Evolutionary conservation across 2,797 vertebrate species (phyloP).

Genomic region (Tauraco hartlaubi): DNA sequence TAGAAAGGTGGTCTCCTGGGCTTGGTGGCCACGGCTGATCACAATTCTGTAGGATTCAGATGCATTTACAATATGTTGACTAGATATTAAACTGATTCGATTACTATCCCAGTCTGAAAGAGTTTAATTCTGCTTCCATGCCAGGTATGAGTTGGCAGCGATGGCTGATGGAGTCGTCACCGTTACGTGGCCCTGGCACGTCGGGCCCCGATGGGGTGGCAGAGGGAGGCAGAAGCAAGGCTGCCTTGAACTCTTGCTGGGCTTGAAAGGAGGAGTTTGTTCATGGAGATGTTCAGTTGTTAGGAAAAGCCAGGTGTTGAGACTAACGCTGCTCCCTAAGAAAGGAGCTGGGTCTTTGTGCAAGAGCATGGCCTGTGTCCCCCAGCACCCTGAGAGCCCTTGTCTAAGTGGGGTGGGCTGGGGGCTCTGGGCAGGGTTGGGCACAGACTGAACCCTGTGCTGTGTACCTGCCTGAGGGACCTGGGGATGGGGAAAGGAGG

Average conservation of each 20-base stretch:
- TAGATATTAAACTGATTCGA: constrained; percentile 29
- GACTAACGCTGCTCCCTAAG: neutral
- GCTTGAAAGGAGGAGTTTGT: neutral
- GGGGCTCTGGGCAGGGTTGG: neutral
- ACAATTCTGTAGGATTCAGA: neutral
- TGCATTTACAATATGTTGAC: neutral
- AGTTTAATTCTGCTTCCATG: neutral
- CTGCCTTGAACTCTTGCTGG: neutral
- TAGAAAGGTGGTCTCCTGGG: neutral
- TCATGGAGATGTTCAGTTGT: too few relatives aligned
- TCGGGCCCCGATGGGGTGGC: neutral
- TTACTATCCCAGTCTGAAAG: neutral
- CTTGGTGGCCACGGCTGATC: neutral
- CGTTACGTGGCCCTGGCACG: neutral
- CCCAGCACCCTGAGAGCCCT: neutral
- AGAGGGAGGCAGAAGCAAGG: neutral
- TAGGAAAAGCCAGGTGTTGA: neutral
- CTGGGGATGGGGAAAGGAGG: neutral
- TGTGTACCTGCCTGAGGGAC: neutral
- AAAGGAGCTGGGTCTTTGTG: neutral
- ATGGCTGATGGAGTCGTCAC: neutral
- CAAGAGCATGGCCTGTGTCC: neutral
- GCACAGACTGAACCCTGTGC: neutral
- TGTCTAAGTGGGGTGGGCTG: too few relatives aligned
- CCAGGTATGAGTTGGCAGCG: neutral